A percentile compares a stretch with the other conserved stretches of the same genome.
phyloP scores from a whole-genome alignment of 2,113 vertebrate genomes.

The Oreocharis arfaki region DNA sequence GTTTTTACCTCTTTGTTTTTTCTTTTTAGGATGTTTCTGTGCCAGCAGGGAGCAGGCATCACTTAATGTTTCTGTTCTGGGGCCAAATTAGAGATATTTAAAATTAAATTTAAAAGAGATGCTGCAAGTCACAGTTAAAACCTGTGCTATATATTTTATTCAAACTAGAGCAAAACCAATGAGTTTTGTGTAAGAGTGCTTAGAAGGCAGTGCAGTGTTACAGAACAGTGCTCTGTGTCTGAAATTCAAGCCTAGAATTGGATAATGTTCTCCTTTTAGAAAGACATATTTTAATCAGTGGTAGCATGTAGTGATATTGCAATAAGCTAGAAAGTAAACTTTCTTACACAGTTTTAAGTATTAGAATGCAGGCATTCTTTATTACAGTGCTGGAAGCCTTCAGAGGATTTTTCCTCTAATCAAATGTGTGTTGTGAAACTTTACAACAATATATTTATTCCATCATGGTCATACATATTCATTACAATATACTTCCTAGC shows the following conservation, averaged over 20 bases:
- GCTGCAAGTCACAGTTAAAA: background rate
- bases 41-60: background rate
- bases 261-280: background rate
- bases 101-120: too few species aligned
- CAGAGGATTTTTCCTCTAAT: background rate
- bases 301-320: background rate
- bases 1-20: background rate
- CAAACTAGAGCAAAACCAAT: background rate
- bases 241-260: conserved; percentile 24
- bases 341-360: background rate
- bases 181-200: background rate
- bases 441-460: background rate
- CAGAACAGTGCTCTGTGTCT: background rate
- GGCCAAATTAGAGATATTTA: background rate
- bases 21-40: background rate
- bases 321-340: background rate
- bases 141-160: background rate
- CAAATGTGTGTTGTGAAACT: background rate
- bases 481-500: background rate
- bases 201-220: background rate
- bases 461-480: background rate
- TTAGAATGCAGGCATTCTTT: background rate
- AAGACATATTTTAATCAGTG: background rate
- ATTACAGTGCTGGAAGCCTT: background rate
- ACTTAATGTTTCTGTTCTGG: background rate